These are phyloP conservation scores for Pavo muticus DNA, from an alignment of 2,113 vertebrate species.

Conservation along the genomic window DNA sequence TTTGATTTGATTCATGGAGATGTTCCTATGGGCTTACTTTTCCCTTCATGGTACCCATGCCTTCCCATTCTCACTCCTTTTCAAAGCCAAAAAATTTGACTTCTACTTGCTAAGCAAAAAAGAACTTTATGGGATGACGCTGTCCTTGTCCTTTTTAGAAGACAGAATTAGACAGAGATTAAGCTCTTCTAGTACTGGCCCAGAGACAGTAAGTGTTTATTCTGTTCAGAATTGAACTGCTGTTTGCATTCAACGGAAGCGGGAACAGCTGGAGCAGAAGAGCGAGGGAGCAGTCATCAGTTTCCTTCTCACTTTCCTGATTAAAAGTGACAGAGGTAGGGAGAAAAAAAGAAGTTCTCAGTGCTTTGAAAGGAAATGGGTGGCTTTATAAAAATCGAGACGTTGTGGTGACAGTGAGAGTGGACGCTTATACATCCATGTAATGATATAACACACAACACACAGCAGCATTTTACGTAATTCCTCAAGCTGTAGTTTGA, in stretches of 20 bases:
- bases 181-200: background rate
- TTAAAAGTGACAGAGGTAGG: background rate
- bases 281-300: background rate
- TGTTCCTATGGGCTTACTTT: background rate
- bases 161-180: background rate
- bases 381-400: background rate
- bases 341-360: background rate
- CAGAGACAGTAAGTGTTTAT: background rate
- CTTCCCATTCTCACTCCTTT: background rate
- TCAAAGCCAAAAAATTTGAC: background rate
- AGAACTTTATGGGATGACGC: background rate
- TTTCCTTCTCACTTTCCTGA: slow-evolving; percentile 1
- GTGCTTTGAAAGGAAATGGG: accelerated
- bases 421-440: accelerated
- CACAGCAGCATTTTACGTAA: background rate
- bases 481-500: background rate
- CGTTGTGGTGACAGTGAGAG: background rate
- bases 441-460: no score
- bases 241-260: background rate
- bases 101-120: background rate
- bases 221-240: background rate
- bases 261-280: background rate
- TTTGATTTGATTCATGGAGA: background rate
- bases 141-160: background rate
- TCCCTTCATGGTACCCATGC: background rate